Evolutionary conservation across 2,888 invertebrate genomes (phyloP), one percentile per base, ranked within the genome.

Genomic region (Prosopocoilus inquinatus): DNA sequence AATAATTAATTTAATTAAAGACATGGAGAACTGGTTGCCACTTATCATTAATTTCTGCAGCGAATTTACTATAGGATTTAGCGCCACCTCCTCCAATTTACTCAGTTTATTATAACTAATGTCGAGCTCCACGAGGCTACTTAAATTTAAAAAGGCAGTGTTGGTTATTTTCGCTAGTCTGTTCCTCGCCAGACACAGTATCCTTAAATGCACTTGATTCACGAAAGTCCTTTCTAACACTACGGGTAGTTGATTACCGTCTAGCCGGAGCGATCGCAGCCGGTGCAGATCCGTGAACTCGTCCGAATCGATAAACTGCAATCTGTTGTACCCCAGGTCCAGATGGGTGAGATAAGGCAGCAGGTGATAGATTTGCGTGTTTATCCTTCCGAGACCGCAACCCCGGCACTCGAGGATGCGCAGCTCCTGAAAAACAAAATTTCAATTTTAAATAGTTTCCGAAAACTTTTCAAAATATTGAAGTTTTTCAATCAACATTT

Each of bases 281-380:
- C 83, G 82, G 67, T 83, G 85, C 46, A 90, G 79, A 70, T 86
- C 87, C 64, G 82, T 80, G 71, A 88, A 90, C 72, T 90, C 89
- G 68, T 89, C 88, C 45, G 84, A 80, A 62, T 85, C 84, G 50
- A 90, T 77, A 75, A 87, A 90, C 76, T 89, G 89, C 72, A 91
- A 87, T 55, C 82, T 82, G 78, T 91, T 91, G 71, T 88, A 83
- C 39, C 90, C 89, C 66, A 91, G 78, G 77, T 91, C 91, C 66
- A 91, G 77, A 71, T 88, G 86, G 64, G 84, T 83, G 59, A 91
- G 80, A 70, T 85, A 84, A 59, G 88, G 83, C 67, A 89, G 82
- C 67, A 90, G 81, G 73, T 89, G 87, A 78, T 90, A 91, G 67
- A 91, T 83, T 73, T 89, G 88, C 8, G 88, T 85, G 78, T 91